phyloP scores from a whole-genome alignment of 2,797 vertebrate genomes.

The Myiotriccus ornatus region DNA sequence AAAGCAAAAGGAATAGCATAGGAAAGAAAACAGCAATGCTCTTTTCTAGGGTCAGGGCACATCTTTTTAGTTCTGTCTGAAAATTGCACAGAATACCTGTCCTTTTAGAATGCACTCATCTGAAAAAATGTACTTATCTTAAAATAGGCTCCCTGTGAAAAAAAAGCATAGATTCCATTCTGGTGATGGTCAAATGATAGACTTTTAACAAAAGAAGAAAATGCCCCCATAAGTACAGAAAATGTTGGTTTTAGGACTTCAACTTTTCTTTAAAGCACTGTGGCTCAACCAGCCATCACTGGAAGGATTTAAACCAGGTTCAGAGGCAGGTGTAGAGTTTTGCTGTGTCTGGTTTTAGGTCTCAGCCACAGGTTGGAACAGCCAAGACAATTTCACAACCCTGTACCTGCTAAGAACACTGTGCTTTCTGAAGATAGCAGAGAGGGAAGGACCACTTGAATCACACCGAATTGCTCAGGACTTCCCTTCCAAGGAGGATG shows the following conservation, averaged over 20 bases:
- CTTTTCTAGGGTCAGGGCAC: neutral
- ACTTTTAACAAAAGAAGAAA: neutral
- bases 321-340: neutral
- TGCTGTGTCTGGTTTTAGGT: neutral
- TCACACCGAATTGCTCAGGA: neutral
- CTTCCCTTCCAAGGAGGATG: neutral
- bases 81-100: neutral
- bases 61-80: neutral
- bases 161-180: neutral
- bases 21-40: neutral
- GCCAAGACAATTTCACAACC: neutral
- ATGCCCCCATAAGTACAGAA: fast-evolving
- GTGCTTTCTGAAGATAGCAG: neutral
- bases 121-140: neutral
- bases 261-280: neutral
- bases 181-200: neutral
- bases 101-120: neutral
- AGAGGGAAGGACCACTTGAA: neutral
- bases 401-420: neutral
- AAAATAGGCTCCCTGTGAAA: neutral
- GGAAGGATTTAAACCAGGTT: neutral
- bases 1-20: neutral
- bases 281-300: neutral
- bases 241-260: neutral
- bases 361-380: neutral